Evolutionary conservation across 1,140 invertebrate species (phyloP), one percentile per base, ranked within the genome.

Genomic region (Meteorus sp.): DNA sequence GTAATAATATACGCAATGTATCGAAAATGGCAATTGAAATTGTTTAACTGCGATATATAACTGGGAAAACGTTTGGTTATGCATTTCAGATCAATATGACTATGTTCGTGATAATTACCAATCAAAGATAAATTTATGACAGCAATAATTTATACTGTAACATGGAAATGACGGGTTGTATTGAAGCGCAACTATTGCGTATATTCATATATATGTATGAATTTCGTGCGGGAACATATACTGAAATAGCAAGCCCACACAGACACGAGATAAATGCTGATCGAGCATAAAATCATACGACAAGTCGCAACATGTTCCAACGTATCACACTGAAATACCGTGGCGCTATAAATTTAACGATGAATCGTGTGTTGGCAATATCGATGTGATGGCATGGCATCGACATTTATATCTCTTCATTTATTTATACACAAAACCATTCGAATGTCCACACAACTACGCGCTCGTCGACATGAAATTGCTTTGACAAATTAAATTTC

Each of bases 111-210:
- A 69, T 70, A 70, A 70, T 70, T 70, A 70, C 67, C 65, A 67
- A 61, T 67, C 54, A 53, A 47, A 60, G 65, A 67, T 69, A 67
- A 69, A 70, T 70, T 70, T 69, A 70, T 67, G 67, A 69, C 59
- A 63, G 67, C 62, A 63, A 70, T 70, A 67, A 68, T 68, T 68
- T 65, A 62, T 45, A 58, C 53, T 58, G 56, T 55, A 29, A 41
- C 39, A 23, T 45, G 11, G 23, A 44, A 55, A 3, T 5, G 37
- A 25, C 29, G 43, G 35, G 19, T 19, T 9, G 41, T n/a, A 45
- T 3, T n/a, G n/a, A 22, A n/a, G n/a, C n/a, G n/a, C n/a, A n/a
- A n/a, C n/a, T n/a, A n/a, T n/a, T n/a, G n/a, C n/a, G n/a, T n/a
- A n/a, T n/a, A n/a, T n/a, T n/a, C n/a, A n/a, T n/a, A n/a, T n/a